Evolutionary conservation across 2,888 invertebrate species (phyloP), one percentile per base, ranked within the genome.

Genomic region (Caenorhabditis japonica): DNA sequence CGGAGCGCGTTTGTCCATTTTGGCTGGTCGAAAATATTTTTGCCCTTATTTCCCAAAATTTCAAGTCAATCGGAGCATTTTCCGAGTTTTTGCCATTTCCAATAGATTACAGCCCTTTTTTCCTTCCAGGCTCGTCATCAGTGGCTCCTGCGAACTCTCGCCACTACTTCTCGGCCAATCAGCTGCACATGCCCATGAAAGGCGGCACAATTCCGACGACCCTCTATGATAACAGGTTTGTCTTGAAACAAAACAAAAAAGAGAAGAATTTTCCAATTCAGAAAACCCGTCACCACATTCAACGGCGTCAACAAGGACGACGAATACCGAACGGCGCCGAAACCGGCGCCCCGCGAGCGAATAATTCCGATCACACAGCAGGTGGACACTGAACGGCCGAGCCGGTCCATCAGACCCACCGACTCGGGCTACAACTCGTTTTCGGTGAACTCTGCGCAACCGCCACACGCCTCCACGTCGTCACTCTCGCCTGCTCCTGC

Each of bases 181-280:
- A 74, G 39, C 34, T 74, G 33, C 69, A 74, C 46, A 74, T 69
- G 74, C 74, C 74, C 13, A 19, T 62, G 39, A 74, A 69, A 49
- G 68, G 59, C 25, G 62, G 62, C 33, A 69, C 61, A 53, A 62
- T 62, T 10, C 15, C 62, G 21, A 33, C 33, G 3, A 30, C 62
- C 27, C 44, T 74, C 10, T 74, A 62, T 33, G 74, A 74, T 36
- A 74, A 74, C 46, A 49, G 74, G 72, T 72, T 47, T 30, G 7
- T 10, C 30, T 30, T n/a, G n/a, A n/a, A n/a, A n/a, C n/a, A n/a
- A n/a, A n/a, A n/a, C n/a, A n/a, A n/a, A n/a, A n/a, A 52, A 19
- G 38, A 21, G 34, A 12, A 34, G 12, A 34, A 34, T n/a, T n/a
- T n/a, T 39, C 10, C 4, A 23, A 38, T 64, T 10, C 56, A 64